A percentile compares a stretch with the other conserved stretches of the same genome.
Conservation (phyloP, 2,888 invertebrate genomes). For the Trissolcus brochymenae region DNA sequence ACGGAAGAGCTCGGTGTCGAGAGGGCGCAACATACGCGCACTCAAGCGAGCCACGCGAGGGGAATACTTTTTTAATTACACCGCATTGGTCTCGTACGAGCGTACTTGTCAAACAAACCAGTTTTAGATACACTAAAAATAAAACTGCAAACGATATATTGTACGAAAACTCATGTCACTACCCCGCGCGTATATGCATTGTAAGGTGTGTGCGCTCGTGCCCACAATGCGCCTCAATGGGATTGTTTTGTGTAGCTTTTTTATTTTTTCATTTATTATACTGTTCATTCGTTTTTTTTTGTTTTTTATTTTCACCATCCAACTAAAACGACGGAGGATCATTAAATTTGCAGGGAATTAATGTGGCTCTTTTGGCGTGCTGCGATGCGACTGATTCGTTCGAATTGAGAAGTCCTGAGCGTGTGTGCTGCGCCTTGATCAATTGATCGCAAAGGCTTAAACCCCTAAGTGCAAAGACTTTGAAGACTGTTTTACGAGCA, state of each 20-base stretch:
- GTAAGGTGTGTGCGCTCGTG: conserved; percentile 25
- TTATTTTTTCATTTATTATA: neutral
- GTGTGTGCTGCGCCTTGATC: neutral
- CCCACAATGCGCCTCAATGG: conserved; percentile 11
- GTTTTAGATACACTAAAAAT: conserved; percentile 45
- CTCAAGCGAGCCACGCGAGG: conserved; percentile 50
- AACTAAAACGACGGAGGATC: conserved; percentile 13
- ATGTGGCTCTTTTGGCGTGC: conserved; percentile 7
- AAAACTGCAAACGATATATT: conserved; percentile 15
- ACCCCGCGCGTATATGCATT: conserved; percentile 11
- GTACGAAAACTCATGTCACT: conserved; percentile 4
- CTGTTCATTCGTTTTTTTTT: conserved; percentile 3
- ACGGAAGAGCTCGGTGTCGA: conserved; percentile 48
- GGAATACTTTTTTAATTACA: conserved; percentile 57
- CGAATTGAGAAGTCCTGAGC: conserved; percentile 11
- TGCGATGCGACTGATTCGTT: conserved; percentile 39
- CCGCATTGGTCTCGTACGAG: conserved; percentile 54
- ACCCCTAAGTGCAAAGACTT: neutral
- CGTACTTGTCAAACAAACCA: conserved; percentile 51
- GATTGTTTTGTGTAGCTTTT: neutral
- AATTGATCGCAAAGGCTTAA: conserved; percentile 1
- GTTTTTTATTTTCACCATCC: neutral
- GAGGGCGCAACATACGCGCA: conserved; percentile 51
- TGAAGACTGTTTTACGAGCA: conserved; percentile 4
- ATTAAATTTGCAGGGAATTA: conserved; percentile 37